A percentile compares a stretch with the other conserved stretches of the same genome.
These are phyloP conservation scores for Natrix natrix DNA, from an alignment of 2,797 vertebrate species.

Conservation along the genomic window DNA sequence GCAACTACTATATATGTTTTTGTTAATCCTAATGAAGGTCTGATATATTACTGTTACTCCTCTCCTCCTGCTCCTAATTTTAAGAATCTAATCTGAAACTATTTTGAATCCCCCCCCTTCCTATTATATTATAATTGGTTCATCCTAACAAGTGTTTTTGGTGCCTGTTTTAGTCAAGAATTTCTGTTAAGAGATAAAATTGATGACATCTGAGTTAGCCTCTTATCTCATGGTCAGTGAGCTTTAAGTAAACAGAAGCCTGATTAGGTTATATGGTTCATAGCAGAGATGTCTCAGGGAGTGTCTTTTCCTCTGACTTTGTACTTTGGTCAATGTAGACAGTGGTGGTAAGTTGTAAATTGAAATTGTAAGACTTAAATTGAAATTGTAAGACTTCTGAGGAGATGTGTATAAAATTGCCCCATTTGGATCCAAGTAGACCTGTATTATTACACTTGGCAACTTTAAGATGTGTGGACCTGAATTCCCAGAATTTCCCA, in stretches of 20 bases:
- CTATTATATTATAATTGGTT: neutral
- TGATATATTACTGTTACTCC: neutral
- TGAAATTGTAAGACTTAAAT: neutral
- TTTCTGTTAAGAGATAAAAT: neutral
- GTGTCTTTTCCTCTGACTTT: neutral
- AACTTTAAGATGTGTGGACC: neutral
- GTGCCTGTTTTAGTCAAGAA: neutral
- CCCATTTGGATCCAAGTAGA: neutral
- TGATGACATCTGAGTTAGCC: slow-evolving; percentile 1
- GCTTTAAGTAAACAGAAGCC: neutral
- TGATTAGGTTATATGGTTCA: neutral
- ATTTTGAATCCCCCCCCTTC: neutral
- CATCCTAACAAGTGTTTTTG: neutral
- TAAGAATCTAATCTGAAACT: neutral
- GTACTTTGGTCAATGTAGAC: neutral
- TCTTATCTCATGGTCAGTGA: neutral
- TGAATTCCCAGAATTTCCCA: neutral
- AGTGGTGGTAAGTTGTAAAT: too few species aligned
- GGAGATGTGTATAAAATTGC: neutral
- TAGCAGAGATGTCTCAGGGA: neutral
- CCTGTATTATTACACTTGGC: neutral
- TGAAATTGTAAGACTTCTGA: neutral
- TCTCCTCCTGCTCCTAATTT: neutral
- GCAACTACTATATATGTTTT: neutral
- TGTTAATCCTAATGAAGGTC: neutral